These are phyloP conservation scores for Paradoxurus hermaphroditus DNA, from an alignment of 2,113 vertebrate species.

Conservation along the genomic window DNA sequence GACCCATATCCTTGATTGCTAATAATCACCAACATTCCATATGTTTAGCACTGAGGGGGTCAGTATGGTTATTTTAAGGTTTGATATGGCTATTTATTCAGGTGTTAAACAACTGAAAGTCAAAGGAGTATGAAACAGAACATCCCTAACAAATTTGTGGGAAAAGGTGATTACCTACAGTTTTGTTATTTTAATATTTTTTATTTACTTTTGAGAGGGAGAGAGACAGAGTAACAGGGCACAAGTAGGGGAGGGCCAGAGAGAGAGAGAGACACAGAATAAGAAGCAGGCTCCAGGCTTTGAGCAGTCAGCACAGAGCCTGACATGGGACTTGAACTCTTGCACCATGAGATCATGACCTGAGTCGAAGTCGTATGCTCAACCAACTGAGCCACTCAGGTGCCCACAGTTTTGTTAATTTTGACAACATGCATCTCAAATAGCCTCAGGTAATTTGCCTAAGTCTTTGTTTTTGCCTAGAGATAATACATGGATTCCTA, in stretches of 20 bases:
- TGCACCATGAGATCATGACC: too few species aligned
- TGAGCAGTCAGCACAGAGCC: too few species aligned
- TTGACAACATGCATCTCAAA: conserved; percentile 26
- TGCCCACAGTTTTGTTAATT: conserved; percentile 42
- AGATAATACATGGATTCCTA: neutral
- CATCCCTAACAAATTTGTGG: neutral
- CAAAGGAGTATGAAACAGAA: neutral
- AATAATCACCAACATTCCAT: neutral
- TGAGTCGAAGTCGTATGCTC: too few species aligned
- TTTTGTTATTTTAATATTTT: conserved; percentile 62
- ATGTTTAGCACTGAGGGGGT: neutral
- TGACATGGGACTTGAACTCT: too few species aligned
- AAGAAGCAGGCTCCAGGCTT: too few species aligned
- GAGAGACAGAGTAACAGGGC: too few species aligned
- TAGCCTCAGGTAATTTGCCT: neutral
- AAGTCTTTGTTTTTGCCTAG: conserved; percentile 16
- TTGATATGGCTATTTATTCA: conserved; percentile 6
- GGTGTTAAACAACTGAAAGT: neutral
- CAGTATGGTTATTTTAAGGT: neutral
- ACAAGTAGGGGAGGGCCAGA: too few species aligned
- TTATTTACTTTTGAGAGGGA: too few species aligned
- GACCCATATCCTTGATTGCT: neutral
- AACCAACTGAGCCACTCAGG: too few species aligned
- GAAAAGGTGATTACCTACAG: neutral
- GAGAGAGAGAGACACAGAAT: too few species aligned